phyloP scores from a whole-genome alignment of 2,797 vertebrate genomes.

The Syngnathus rostellatus region DNA sequence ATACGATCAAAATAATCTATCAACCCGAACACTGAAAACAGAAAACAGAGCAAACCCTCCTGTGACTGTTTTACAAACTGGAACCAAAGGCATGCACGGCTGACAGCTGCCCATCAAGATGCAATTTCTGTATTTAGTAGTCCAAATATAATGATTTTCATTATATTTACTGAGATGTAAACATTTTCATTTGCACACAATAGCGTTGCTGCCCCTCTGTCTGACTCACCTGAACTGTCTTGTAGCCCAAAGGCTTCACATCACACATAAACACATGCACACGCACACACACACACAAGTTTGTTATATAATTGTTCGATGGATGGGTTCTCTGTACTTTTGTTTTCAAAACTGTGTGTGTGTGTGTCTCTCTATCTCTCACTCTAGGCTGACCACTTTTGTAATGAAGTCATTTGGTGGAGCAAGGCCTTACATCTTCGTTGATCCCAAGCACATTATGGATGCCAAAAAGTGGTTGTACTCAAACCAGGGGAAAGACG shows the following conservation, averaged over 20 bases:
- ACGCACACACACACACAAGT: not conserved
- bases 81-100: no score
- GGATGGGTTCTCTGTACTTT: constrained; percentile 5
- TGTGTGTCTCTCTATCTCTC: constrained; percentile 5
- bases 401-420: constrained; percentile 81
- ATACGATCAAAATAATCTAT: no score
- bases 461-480: constrained; percentile 69
- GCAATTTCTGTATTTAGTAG: no score
- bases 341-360: constrained; percentile 5
- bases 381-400: constrained; percentile 77
- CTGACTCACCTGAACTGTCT: not conserved
- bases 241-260: not conserved
- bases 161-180: no score
- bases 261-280: constrained; percentile 3
- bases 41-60: no score
- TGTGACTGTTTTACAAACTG: no score
- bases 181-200: not conserved
- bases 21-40: no score
- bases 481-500: constrained; percentile 52
- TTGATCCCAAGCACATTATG: constrained; percentile 61
- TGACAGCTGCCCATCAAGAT: no score
- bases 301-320: constrained; percentile 24
- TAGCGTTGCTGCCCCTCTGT: not conserved
- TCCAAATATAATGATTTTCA: no score
- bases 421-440: constrained; percentile 69